Conservation (phyloP, 2,888 invertebrate genomes). For the Cataglyphis altisquamis region DNA sequence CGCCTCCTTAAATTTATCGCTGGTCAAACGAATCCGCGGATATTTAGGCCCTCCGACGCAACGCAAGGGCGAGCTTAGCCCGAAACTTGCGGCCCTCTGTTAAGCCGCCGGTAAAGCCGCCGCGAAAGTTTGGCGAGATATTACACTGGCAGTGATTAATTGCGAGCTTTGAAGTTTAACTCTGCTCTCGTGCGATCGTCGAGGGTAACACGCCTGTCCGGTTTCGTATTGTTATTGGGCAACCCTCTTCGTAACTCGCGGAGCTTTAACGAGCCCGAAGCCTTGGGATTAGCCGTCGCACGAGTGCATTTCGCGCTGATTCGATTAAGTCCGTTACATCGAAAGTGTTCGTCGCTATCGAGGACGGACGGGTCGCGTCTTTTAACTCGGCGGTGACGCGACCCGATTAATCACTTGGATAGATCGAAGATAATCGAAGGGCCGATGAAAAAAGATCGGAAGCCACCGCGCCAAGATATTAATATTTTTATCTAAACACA, state of each 20-base stretch:
- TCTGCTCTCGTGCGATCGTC: constrained; percentile 49
- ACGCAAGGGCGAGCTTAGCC: constrained; percentile 38
- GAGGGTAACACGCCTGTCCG: constrained; percentile 51
- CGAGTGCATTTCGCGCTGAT: constrained; percentile 42
- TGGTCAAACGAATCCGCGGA: constrained; percentile 49
- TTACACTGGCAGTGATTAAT: constrained; percentile 60
- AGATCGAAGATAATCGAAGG: constrained; percentile 10
- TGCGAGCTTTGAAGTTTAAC: constrained; percentile 59
- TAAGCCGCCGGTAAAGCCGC: constrained; percentile 52
- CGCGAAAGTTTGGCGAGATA: constrained; percentile 53
- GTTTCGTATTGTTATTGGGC: constrained; percentile 54
- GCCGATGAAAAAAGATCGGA: not conserved
- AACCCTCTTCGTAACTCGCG: constrained; percentile 31
- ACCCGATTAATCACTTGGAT: constrained; percentile 13
- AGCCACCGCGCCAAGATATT: not conserved
- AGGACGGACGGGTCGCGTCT: not conserved
- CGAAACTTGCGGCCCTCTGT: constrained; percentile 44
- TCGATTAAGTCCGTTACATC: constrained; percentile 50
- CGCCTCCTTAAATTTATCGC: constrained; percentile 13
- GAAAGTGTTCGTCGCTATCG: constrained; percentile 41
- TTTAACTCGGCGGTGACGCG: constrained; percentile 26
- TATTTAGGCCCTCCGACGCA: constrained; percentile 20
- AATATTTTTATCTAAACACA: not conserved
- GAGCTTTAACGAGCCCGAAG: constrained; percentile 34
- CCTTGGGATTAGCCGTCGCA: constrained; percentile 34